phyloP scores from a whole-genome alignment of 2,113 vertebrate species.

The Benitochromis conjunctus region DNA sequence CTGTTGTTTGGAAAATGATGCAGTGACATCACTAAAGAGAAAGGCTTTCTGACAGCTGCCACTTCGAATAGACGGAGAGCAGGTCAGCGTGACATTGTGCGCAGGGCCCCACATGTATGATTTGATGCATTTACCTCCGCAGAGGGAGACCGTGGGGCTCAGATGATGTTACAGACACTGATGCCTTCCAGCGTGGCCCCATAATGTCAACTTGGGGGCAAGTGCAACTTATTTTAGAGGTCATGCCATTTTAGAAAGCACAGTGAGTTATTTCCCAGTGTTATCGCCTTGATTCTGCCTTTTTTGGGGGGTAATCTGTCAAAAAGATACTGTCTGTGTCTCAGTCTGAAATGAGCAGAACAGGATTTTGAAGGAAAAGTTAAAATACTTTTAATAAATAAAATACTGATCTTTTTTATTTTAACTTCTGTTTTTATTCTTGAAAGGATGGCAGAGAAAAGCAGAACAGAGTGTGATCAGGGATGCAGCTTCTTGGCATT shows the following conservation, averaged over 20 bases:
- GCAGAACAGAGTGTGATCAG: not conserved
- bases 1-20: conserved; percentile 22
- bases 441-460: not conserved
- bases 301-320: not conserved
- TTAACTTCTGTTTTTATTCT: not conserved
- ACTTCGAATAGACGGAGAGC: conserved; percentile 29
- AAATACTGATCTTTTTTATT: not conserved
- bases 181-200: not conserved
- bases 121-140: conserved; percentile 21
- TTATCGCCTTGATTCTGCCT: not conserved
- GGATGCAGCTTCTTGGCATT: not conserved
- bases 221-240: not conserved
- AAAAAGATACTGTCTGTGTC: not conserved
- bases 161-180: conserved; percentile 10
- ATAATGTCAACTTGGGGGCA: not conserved
- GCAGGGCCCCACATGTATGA: not conserved
- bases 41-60: conserved; percentile 47
- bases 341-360: not conserved
- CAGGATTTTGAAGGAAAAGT: not conserved
- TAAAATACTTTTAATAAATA: not conserved
- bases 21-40: conserved; percentile 19
- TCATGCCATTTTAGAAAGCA: not conserved
- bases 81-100: conserved; percentile 32
- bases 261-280: not conserved
- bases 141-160: not conserved